phyloP scores from a whole-genome alignment of 2,888 invertebrate species.

The Hanleya hanleyi region DNA sequence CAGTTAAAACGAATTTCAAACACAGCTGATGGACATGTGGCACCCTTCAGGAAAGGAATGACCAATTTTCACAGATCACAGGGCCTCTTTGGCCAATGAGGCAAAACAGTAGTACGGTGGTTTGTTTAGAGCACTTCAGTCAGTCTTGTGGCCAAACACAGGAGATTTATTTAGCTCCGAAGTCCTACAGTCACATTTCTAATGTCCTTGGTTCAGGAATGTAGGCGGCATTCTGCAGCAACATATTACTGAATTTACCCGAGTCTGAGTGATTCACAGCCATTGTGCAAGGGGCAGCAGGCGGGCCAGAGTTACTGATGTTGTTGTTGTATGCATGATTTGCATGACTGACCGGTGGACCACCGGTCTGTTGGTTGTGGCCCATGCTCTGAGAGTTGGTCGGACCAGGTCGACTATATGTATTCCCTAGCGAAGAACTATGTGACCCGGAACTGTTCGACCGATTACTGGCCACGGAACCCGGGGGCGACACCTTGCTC shows the following conservation, averaged over 20 bases:
- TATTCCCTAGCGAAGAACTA: conserved; percentile 21
- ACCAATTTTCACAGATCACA: not conserved
- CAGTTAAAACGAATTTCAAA: not conserved
- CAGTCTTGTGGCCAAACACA: not conserved
- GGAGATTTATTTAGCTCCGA: not conserved
- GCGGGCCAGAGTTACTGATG: not conserved
- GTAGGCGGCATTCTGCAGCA: not conserved
- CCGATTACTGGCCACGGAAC: conserved; percentile 64
- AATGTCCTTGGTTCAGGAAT: not conserved
- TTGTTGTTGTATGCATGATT: conserved; percentile 5
- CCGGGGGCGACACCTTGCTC: conserved; percentile 63
- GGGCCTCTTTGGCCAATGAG: too few species aligned
- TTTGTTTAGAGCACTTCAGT: not conserved
- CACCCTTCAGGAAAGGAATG: not conserved
- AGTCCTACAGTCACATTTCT: too few species aligned
- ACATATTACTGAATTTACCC: conserved; percentile 4
- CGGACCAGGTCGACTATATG: not conserved
- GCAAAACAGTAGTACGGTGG: too few species aligned
- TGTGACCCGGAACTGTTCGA: conserved; percentile 50
- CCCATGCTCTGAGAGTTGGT: not conserved
- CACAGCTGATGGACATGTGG: not conserved
- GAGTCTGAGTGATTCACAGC: not conserved
- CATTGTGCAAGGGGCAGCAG: not conserved
- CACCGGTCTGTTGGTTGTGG: not conserved
- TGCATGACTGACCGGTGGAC: too few species aligned